phyloP scores from a whole-genome alignment of 37 sponge, comb jelly and placozoan species.

The Cliona cf. orientalis region DNA sequence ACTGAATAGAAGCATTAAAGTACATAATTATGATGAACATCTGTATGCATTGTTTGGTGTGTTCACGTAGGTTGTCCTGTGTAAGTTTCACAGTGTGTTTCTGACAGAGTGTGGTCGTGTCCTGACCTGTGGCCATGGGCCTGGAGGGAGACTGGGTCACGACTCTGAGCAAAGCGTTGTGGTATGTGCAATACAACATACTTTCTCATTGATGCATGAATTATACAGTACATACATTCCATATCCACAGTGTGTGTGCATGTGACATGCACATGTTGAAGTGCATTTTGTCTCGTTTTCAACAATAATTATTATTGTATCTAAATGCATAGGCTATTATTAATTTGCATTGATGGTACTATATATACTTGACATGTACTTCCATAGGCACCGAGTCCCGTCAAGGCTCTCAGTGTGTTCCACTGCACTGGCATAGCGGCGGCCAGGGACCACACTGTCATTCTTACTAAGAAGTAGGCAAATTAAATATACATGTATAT shows the following conservation, averaged over 20 bases:
- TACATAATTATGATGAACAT: too few species aligned
- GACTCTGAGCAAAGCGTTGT: constrained; percentile 79
- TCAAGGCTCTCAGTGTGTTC: constrained; percentile 6
- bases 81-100: constrained; percentile 93
- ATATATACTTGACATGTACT: too few species aligned
- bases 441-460: constrained; percentile 75
- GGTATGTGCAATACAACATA: constrained; percentile 41
- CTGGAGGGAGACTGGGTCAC: constrained; percentile 94
- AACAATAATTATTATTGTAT: too few species aligned
- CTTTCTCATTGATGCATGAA: too few species aligned
- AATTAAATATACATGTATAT: too few species aligned
- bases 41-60: constrained; percentile 3
- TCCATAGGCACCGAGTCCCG: constrained; percentile 30
- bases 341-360: too few species aligned
- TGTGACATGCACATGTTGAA: not conserved
- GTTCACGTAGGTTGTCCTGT: constrained; percentile 73
- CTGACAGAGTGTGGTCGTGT: constrained; percentile 77
- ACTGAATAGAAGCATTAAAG: too few species aligned
- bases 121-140: constrained; percentile 92
- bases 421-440: constrained; percentile 57
- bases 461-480: constrained; percentile 61
- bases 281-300: too few species aligned
- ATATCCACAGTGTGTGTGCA: not conserved
- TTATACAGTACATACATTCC: too few species aligned
- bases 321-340: not conserved